These are phyloP conservation scores for Piprites chloris DNA, from an alignment of 2,113 vertebrate genomes.

Conservation along the genomic window DNA sequence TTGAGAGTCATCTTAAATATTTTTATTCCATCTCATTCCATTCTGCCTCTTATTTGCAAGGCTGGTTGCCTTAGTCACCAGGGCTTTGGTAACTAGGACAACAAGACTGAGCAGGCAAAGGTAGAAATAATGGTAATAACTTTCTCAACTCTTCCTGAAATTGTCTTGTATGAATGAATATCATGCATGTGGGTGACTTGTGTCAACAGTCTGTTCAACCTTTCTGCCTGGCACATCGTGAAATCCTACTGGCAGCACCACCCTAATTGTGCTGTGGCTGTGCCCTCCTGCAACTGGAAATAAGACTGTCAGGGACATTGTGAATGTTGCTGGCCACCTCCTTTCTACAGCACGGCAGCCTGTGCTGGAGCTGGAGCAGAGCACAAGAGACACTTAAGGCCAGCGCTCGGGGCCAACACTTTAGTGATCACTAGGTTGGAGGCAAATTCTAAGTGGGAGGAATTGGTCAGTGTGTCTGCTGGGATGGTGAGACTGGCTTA, in stretches of 20 bases:
- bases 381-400: neutral
- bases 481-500: neutral
- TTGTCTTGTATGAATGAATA: neutral
- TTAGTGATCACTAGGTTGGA: neutral
- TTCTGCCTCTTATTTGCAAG: constrained; percentile 14
- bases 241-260: neutral
- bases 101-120: constrained; percentile 39
- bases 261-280: neutral
- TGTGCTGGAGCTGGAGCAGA: neutral
- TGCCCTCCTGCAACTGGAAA: neutral
- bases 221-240: neutral
- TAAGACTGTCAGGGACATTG: neutral
- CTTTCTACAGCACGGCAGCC: neutral
- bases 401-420: neutral
- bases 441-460: neutral
- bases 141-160: constrained; percentile 24
- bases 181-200: neutral
- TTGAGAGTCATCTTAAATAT: neutral
- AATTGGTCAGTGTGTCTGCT: neutral
- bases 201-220: neutral
- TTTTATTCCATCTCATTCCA: neutral
- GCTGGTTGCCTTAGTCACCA: constrained; percentile 58
- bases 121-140: constrained; percentile 45
- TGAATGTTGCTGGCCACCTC: neutral
- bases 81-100: constrained; percentile 48